phyloP scores from a whole-genome alignment of 2,113 vertebrate genomes.

The Spermophilus dauricus region DNA sequence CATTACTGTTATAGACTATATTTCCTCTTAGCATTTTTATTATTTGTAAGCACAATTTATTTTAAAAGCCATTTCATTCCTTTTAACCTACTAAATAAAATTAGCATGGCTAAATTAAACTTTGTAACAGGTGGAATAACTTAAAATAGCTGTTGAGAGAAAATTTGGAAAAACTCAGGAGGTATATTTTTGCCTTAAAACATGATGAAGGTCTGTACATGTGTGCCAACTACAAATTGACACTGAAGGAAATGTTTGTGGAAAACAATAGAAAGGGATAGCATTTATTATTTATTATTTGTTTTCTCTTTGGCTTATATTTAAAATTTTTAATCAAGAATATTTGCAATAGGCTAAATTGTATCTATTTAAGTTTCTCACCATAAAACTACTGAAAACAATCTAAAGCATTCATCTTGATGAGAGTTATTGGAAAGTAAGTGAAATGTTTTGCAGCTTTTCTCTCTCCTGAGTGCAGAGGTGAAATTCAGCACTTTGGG shows the following conservation, averaged over 20 bases:
- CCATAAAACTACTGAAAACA: not conserved
- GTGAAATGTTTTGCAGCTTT: not conserved
- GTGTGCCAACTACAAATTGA: not conserved
- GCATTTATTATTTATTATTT: not conserved
- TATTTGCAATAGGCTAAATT: not conserved
- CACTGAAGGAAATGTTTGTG: not conserved
- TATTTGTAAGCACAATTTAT: constrained; percentile 64
- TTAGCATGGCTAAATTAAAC: constrained; percentile 49
- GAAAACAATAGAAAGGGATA: not conserved
- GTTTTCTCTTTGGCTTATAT: not conserved
- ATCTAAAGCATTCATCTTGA: not conserved
- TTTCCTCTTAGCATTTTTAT: constrained; percentile 61
- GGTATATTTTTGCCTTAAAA: constrained; percentile 44
- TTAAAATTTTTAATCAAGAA: not conserved
- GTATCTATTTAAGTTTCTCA: not conserved
- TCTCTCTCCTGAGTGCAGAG: not conserved
- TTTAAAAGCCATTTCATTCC: constrained; percentile 58
- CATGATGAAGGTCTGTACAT: not conserved
- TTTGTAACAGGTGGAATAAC: constrained; percentile 28
- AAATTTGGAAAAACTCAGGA: not conserved
- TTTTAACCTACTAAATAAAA: constrained; percentile 70
- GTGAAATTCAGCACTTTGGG: constrained; percentile 31
- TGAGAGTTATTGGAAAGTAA: not conserved
- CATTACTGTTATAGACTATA: not conserved
- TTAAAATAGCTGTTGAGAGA: not conserved